phyloP scores from a whole-genome alignment of 2,113 vertebrate species.

The Pseudorasbora parva region DNA sequence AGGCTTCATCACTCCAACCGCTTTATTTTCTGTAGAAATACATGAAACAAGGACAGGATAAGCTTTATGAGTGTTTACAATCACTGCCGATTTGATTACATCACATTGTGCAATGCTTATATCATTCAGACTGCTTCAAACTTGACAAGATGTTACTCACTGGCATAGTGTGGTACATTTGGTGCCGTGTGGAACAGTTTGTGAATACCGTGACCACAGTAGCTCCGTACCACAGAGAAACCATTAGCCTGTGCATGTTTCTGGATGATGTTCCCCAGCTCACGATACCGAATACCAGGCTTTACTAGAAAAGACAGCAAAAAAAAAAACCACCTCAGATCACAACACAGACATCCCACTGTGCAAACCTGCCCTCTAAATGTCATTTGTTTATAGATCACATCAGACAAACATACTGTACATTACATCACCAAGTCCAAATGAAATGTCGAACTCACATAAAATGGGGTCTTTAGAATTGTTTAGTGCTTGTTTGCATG shows the following conservation, averaged over 20 bases:
- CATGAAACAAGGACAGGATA: neutral
- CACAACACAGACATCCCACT: neutral
- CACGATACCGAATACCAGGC: conserved; percentile 94
- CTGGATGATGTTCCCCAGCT: conserved; percentile 97
- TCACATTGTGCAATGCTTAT: conserved; percentile 69
- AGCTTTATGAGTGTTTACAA: neutral
- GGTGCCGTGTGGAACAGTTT: conserved; percentile 97
- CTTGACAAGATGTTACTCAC: conserved; percentile 72
- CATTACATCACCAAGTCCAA: neutral
- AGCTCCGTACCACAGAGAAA: conserved; percentile 98
- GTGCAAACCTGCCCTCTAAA: conserved; percentile 47
- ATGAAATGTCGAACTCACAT: neutral
- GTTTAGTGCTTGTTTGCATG: neutral
- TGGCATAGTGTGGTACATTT: conserved; percentile 93
- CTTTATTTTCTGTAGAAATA: conserved; percentile 92
- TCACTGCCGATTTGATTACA: neutral
- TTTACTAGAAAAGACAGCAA: conserved; percentile 81
- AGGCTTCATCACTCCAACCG: conserved; percentile 97
- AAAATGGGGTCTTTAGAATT: neutral
- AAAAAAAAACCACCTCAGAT: neutral
- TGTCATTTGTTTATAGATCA: neutral
- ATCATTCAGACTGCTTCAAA: conserved; percentile 32
- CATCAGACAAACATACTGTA: conserved; percentile 12
- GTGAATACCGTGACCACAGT: conserved; percentile 98
- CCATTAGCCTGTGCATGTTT: conserved; percentile 96